Conservation (phyloP, 2,888 invertebrate species). For the Hirtodrosophila histrioides region DNA sequence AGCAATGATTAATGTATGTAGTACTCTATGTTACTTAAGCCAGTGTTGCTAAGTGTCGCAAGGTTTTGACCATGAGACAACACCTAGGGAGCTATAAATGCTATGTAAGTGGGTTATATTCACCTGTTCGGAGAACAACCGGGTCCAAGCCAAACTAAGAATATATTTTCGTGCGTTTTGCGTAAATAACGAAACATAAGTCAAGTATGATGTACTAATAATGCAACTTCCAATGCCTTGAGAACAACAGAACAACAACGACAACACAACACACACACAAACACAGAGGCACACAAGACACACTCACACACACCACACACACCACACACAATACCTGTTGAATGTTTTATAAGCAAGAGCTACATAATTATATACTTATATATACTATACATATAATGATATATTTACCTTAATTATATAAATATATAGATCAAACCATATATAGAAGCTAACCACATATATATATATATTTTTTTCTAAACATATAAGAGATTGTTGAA, state of each 20-base stretch:
- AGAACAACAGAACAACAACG: slow-evolving; percentile 35
- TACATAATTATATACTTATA: slow-evolving; percentile 27
- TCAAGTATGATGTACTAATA: slow-evolving; percentile 29
- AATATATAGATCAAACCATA: slow-evolving; percentile 19
- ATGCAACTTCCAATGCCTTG: slow-evolving; percentile 44
- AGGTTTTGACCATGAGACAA: too few species aligned
- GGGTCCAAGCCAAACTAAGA: slow-evolving; percentile 78
- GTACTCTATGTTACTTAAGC: background rate
- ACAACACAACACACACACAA: background rate
- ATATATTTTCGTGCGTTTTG: slow-evolving; percentile 68
- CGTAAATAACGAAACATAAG: slow-evolving; percentile 33
- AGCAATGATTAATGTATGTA: slow-evolving; percentile 12
- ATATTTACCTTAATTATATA: slow-evolving; percentile 6
- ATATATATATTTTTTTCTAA: slow-evolving; percentile 65
- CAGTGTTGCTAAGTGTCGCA: slow-evolving; percentile 24
- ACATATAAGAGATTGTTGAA: slow-evolving; percentile 65
- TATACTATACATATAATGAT: slow-evolving; percentile 18
- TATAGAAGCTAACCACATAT: slow-evolving; percentile 29
- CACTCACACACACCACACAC: slow-evolving; percentile 1
- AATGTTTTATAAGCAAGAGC: slow-evolving; percentile 26
- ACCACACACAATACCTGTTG: slow-evolving; percentile 29
- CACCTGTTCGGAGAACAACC: slow-evolving; percentile 81
- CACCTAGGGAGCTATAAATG: slow-evolving; percentile 6
- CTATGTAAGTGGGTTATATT: slow-evolving; percentile 29
- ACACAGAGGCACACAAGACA: background rate